Percentiles rank a stretch among this genome's conserved stretches.
These are phyloP conservation scores for Adelognathus sp. DNA, from an alignment of 2,888 invertebrate species.

Conservation along the genomic window DNA sequence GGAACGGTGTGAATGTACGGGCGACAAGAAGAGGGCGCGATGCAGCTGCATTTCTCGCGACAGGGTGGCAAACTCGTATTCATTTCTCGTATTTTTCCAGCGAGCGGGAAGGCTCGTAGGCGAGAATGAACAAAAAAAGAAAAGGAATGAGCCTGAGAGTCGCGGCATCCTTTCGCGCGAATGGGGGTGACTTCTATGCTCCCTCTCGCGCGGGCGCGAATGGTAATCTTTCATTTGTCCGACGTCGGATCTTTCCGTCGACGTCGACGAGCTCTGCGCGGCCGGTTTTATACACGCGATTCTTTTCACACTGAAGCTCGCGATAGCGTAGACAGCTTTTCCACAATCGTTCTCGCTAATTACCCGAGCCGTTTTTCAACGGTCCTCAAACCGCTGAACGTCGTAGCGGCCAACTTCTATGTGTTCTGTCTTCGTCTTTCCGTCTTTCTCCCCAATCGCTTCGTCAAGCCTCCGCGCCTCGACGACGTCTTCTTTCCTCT, in stretches of 20 bases:
- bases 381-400: conserved; percentile 59
- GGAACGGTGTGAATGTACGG: neutral
- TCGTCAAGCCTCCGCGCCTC: too few relatives aligned
- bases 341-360: conserved; percentile 73
- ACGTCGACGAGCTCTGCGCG: conserved; percentile 25
- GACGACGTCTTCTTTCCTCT: conserved; percentile 23
- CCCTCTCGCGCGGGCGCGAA: conserved; percentile 34
- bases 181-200: conserved; percentile 19
- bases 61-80: conserved; percentile 28
- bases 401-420: conserved; percentile 3
- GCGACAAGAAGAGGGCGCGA: conserved; percentile 8
- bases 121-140: too few relatives aligned
- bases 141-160: conserved; percentile 23
- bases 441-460: too few relatives aligned
- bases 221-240: conserved; percentile 69
- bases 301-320: conserved; percentile 67
- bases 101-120: neutral
- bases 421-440: neutral
- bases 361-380: conserved; percentile 71
- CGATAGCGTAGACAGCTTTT: conserved; percentile 63
- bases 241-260: conserved; percentile 60
- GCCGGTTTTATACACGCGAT: conserved; percentile 60
- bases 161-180: neutral
- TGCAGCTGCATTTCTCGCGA: conserved; percentile 45
- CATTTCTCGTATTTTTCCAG: conserved; percentile 31